A percentile compares a stretch with the other conserved stretches of the same genome.
These are phyloP conservation scores for Polyodon spathula DNA, from an alignment of 2,113 vertebrate species.

Conservation along the genomic window DNA sequence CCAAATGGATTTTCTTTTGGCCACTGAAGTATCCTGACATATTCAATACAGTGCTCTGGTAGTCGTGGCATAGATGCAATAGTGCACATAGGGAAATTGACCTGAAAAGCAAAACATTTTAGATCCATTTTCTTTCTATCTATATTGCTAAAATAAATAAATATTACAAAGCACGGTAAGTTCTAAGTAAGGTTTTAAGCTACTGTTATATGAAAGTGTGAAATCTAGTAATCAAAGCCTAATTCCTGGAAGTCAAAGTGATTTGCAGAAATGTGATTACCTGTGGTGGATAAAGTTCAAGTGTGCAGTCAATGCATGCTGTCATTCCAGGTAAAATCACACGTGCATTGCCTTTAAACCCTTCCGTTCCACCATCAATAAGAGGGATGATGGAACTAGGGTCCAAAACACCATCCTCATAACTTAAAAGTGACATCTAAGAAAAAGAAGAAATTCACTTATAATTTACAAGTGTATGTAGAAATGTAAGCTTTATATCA, in stretches of 20 bases:
- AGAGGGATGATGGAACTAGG: slow-evolving; percentile 89
- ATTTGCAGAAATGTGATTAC: no score
- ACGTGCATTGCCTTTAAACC: slow-evolving; percentile 94
- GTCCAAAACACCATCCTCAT: slow-evolving; percentile 84
- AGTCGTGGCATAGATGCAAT: slow-evolving; percentile 94
- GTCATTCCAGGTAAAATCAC: slow-evolving; percentile 95
- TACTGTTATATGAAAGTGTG: no score
- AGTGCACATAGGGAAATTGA: slow-evolving; percentile 97
- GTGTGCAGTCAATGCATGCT: slow-evolving; percentile 89
- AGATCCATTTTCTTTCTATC: background rate
- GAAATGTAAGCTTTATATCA: no score
- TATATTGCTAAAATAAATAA: no score
- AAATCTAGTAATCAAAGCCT: no score
- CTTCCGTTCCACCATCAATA: slow-evolving; percentile 93
- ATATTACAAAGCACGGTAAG: no score
- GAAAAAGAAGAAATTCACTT: background rate
- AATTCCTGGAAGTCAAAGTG: no score
- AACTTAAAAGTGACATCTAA: slow-evolving; percentile 80
- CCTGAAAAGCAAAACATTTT: slow-evolving; percentile 44
- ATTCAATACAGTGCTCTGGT: slow-evolving; percentile 93
- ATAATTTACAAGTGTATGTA: no score
- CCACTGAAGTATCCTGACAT: slow-evolving; percentile 87
- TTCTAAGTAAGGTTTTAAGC: no score
- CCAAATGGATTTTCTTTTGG: slow-evolving; percentile 94
- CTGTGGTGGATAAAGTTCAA: slow-evolving; percentile 95